Evolutionary conservation across 2,888 invertebrate species (phyloP), one percentile per base, ranked within the genome.

Genomic region (Drosophila paranaensis): DNA sequence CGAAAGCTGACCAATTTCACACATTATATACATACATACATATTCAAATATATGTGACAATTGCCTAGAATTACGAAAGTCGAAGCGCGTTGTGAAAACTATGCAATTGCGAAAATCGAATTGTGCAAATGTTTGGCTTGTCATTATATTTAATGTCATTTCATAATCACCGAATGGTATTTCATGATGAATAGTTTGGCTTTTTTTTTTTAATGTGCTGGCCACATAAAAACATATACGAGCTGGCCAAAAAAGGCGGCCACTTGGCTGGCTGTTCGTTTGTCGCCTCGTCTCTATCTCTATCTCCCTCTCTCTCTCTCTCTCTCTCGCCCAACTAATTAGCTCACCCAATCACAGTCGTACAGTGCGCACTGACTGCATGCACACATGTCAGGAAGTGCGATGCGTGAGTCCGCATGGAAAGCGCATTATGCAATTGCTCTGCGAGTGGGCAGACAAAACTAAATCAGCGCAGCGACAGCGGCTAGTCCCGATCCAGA

Each of bases 401-500:
- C 50, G 60, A 71, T 87, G 88, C 80, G 85, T 84, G 60, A 33
- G 51, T 77, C 58, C 45, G 46, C 68, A 68, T 71, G 57, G 72
- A 65, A 72, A 69, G 60, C 56, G 56, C 50, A 66, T 84, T 84
- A 85, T 82, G 83, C 69, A 81, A 81, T 78, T 40, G 53, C 67
- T 57, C 1, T 66, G 53, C 53, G 62, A 76, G 68, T 68, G 68
- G 56, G 68, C 57, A 61, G 81, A 76, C 65, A 72, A 82, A 84
- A 84, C 88, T 85, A 82, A 84, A 84, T 88, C 88, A 84, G 86
- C 69, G 60, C 86, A 77, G 30, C 57, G 40, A 9, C 55, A 16
- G 8, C 16, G n/a, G 16, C 40, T 5, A 30, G 40, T 16, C 30
- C 54, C 6, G 20, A 33, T 58, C 63, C 46, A 40, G 53, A 53